phyloP scores from a whole-genome alignment of 2,888 invertebrate genomes.

The Drosophila yooni region DNA sequence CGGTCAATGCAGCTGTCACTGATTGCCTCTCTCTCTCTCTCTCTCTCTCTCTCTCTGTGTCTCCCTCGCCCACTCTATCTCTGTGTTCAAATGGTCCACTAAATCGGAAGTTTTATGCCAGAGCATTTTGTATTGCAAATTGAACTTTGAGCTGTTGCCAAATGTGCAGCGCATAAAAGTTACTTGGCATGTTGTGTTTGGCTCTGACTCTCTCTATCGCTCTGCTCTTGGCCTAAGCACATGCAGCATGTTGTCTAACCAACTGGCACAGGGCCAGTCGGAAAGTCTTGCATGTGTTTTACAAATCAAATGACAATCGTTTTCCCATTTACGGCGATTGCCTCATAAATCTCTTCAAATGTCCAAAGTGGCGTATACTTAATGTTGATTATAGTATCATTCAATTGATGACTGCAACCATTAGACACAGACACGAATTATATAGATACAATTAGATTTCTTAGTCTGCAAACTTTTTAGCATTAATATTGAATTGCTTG shows the following conservation, averaged over 20 bases:
- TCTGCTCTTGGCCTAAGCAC: conserved; percentile 54
- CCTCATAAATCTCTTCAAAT: conserved; percentile 64
- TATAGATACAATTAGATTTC: not conserved
- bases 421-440: not conserved
- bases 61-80: not conserved
- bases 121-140: conserved; percentile 67
- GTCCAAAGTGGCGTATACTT: conserved; percentile 49
- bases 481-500: not conserved
- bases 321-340: conserved; percentile 48
- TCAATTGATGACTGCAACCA: conserved; percentile 19
- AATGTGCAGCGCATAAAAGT: conserved; percentile 66
- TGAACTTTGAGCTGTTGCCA: conserved; percentile 71
- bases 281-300: conserved; percentile 44
- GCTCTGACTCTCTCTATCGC: conserved; percentile 4
- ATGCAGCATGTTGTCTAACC: conserved; percentile 50
- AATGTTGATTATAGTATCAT: conserved; percentile 62
- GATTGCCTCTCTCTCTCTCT: conserved; percentile 54
- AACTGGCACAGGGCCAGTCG: conserved; percentile 68
- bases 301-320: conserved; percentile 71
- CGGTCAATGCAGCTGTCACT: conserved; percentile 73
- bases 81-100: conserved; percentile 44
- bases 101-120: conserved; percentile 72
- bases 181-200: conserved; percentile 46
- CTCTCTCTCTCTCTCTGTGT: not conserved
- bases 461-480: not conserved